phyloP scores from a whole-genome alignment of 1,140 invertebrate species.

The Ctenoplectra terminalis region DNA sequence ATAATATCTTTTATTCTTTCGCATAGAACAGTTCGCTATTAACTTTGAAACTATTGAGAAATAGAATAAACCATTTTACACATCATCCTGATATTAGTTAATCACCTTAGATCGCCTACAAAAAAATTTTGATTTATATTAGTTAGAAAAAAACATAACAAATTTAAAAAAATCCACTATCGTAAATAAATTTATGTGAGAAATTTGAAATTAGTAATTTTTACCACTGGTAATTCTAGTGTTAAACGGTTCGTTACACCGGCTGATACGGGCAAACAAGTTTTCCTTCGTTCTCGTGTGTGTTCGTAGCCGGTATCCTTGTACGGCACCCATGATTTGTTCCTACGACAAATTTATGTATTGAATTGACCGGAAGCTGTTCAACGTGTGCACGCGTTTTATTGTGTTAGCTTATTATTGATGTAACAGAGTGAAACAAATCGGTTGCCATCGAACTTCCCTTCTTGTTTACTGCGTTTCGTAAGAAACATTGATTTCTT shows the following conservation, averaged over 20 bases:
- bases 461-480: neutral
- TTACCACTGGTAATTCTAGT: too few relatives aligned
- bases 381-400: neutral
- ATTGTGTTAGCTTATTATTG: constrained; percentile 30
- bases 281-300: neutral
- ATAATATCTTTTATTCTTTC: too few relatives aligned
- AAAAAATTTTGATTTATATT: too few relatives aligned
- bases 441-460: constrained; percentile 33
- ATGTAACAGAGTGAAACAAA: constrained; percentile 41
- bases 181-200: too few relatives aligned
- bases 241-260: neutral
- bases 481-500: constrained; percentile 2
- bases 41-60: too few relatives aligned
- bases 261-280: neutral
- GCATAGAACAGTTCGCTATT: too few relatives aligned
- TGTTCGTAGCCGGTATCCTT: neutral
- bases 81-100: too few relatives aligned
- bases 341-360: constrained; percentile 28
- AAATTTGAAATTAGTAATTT: too few relatives aligned
- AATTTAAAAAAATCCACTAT: too few relatives aligned
- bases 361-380: constrained; percentile 36
- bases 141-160: too few relatives aligned
- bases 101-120: too few relatives aligned
- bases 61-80: too few relatives aligned
- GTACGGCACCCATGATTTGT: neutral